Conservation (phyloP, 2,797 vertebrate genomes). For the Labeo calbasu region DNA sequence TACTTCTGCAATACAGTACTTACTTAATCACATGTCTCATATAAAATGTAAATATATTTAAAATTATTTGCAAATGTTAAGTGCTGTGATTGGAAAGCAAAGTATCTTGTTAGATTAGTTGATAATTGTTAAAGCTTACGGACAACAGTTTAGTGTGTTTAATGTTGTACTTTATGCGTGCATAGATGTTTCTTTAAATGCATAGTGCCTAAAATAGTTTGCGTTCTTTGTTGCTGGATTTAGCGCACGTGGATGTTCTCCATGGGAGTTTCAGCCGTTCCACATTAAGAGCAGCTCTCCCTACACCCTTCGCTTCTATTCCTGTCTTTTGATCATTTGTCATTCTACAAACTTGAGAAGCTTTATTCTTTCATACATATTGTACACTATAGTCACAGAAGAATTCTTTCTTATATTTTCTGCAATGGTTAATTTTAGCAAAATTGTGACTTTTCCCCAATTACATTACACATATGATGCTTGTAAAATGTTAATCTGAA, state of each 20-base stretch:
- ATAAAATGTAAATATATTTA: neutral
- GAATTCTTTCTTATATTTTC: conserved; percentile 10
- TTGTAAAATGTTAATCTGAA: neutral
- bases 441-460: neutral
- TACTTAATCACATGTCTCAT: neutral
- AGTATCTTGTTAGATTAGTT: neutral
- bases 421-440: neutral
- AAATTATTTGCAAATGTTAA: neutral
- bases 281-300: conserved; percentile 27
- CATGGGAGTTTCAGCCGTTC: conserved; percentile 26
- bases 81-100: neutral
- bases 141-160: neutral
- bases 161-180: neutral
- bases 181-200: conserved; percentile 13
- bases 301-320: conserved; percentile 11
- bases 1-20: neutral
- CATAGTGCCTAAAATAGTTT: conserved; percentile 36
- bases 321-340: conserved; percentile 36
- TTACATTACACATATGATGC: neutral
- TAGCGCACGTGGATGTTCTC: conserved; percentile 20
- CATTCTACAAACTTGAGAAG: conserved; percentile 37
- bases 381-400: conserved; percentile 2
- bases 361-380: conserved; percentile 26
- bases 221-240: conserved; percentile 14
- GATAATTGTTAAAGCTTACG: neutral